Conservation (phyloP, 2,797 vertebrate genomes). For the Amblyraja radiata region DNA sequence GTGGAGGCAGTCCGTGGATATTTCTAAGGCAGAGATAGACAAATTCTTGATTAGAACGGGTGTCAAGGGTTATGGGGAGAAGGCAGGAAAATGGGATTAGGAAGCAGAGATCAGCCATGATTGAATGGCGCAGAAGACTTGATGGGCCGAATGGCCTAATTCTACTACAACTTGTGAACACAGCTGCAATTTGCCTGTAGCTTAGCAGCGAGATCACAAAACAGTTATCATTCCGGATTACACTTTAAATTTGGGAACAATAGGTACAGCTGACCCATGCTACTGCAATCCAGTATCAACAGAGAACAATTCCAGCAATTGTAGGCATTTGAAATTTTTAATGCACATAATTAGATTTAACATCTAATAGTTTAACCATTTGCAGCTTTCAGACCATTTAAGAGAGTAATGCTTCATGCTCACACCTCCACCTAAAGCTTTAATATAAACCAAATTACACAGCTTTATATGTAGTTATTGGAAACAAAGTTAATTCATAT, state of each 20-base stretch:
- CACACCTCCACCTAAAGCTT: slow-evolving; percentile 3
- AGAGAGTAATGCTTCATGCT: neutral
- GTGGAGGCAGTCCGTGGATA: too few relatives aligned
- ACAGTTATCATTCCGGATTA: neutral
- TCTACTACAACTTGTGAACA: neutral
- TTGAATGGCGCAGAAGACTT: too few relatives aligned
- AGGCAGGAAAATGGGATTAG: too few relatives aligned
- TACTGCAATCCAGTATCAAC: neutral
- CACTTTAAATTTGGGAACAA: neutral
- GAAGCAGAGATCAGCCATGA: too few relatives aligned
- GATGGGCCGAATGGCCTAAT: too few relatives aligned
- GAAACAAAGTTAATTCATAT: neutral
- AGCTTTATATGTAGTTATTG: neutral
- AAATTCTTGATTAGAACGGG: too few relatives aligned
- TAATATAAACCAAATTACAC: neutral
- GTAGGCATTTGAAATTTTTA: neutral
- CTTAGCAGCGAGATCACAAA: neutral
- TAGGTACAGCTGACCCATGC: neutral
- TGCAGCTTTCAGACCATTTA: neutral
- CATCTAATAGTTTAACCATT: neutral
- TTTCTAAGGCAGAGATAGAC: too few relatives aligned
- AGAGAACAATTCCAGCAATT: neutral
- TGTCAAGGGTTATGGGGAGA: too few relatives aligned
- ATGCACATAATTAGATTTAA: neutral
- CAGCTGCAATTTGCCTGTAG: neutral